phyloP scores from a whole-genome alignment of 2,888 invertebrate species.

The Epistrophe eligans region DNA sequence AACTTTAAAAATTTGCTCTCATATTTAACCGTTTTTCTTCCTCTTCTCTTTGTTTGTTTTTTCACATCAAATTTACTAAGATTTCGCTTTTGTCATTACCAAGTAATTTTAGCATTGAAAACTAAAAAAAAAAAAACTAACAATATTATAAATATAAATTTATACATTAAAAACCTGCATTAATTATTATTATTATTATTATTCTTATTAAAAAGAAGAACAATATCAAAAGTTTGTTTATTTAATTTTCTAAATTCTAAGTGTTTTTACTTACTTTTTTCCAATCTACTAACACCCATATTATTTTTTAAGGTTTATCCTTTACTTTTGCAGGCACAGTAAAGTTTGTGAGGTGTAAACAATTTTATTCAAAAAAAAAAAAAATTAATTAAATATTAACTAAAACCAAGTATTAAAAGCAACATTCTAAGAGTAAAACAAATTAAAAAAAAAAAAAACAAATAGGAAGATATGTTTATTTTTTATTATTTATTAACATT shows the following conservation, averaged over 20 bases:
- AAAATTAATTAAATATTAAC: slow-evolving; percentile 32
- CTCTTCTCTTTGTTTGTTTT: slow-evolving; percentile 71
- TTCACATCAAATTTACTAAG: slow-evolving; percentile 70
- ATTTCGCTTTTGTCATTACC: slow-evolving; percentile 76
- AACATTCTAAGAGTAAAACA: slow-evolving; percentile 23
- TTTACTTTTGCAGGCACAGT: slow-evolving; percentile 85
- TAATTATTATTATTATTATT: slow-evolving; percentile 14
- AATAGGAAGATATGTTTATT: slow-evolving; percentile 70
- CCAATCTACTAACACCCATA: slow-evolving; percentile 84
- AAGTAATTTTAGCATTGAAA: slow-evolving; percentile 73
- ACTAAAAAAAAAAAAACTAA: slow-evolving; percentile 36
- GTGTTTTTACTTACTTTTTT: slow-evolving; percentile 83
- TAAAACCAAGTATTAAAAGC: slow-evolving; percentile 38
- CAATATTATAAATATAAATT: slow-evolving; percentile 35
- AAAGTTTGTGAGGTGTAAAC: slow-evolving; percentile 79
- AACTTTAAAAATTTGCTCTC: slow-evolving; percentile 66
- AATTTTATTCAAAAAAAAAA: slow-evolving; percentile 76
- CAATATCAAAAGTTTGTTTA: slow-evolving; percentile 60
- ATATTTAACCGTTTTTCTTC: slow-evolving; percentile 74
- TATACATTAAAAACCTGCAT: slow-evolving; percentile 64
- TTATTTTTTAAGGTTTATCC: slow-evolving; percentile 85
- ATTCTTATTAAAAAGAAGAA: slow-evolving; percentile 33
- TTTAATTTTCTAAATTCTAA: slow-evolving; percentile 66
- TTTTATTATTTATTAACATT: slow-evolving; percentile 66
- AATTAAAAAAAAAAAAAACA: slow-evolving; percentile 8